These are phyloP conservation scores for Notodonta ziczac DNA, from an alignment of 2,888 invertebrate genomes.

Conservation along the genomic window DNA sequence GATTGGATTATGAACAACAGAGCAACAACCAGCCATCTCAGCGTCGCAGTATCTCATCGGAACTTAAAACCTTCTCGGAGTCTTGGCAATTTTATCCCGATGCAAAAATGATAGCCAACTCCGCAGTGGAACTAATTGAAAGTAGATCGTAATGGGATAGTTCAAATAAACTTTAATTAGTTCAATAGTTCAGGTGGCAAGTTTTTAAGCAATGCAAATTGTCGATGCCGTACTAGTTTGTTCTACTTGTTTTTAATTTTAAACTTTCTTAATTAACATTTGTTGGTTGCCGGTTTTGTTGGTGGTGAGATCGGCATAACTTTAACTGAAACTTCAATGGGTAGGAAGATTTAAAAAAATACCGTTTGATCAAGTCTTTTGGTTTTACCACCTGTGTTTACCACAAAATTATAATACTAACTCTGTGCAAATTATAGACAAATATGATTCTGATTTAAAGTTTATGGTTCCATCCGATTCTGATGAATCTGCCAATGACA, in stretches of 20 bases:
- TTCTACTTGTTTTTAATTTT: conserved; percentile 3
- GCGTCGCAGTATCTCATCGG: too few species aligned
- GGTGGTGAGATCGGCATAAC: neutral
- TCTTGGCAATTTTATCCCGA: neutral
- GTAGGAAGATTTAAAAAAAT: neutral
- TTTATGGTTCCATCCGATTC: neutral
- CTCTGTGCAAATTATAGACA: too few species aligned
- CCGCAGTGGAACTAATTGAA: conserved; percentile 10
- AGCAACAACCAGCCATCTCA: too few species aligned
- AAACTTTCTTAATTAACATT: conserved; percentile 8
- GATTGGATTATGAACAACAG: too few species aligned
- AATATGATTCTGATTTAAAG: neutral
- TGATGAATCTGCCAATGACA: neutral
- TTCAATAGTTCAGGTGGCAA: conserved; percentile 10
- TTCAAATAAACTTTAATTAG: conserved; percentile 43
- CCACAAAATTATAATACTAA: too few species aligned
- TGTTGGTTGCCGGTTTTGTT: conserved; percentile 2
- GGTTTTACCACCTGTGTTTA: too few species aligned
- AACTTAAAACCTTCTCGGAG: too few species aligned
- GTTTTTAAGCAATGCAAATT: conserved; percentile 5
- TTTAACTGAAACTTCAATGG: neutral
- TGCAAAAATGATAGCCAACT: conserved; percentile 2
- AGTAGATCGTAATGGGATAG: conserved; percentile 31
- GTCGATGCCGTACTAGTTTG: conserved; percentile 4
- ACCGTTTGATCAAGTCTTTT: neutral